These are phyloP conservation scores for Gasterosteus nipponicus DNA, from an alignment of 2,113 vertebrate genomes.

Conservation along the genomic window DNA sequence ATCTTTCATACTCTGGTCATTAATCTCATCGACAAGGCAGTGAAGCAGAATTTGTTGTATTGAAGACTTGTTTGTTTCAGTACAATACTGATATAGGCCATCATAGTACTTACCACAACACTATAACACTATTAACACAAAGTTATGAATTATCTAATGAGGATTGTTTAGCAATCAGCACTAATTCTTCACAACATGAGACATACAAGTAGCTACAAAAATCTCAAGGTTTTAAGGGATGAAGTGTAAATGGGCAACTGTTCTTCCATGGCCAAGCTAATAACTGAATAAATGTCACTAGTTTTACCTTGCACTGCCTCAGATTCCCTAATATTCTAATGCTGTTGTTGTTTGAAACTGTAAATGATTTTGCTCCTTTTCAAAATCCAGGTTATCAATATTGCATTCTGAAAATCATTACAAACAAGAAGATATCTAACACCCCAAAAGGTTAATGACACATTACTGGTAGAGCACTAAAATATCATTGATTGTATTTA, in stretches of 20 bases:
- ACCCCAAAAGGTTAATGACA: not conserved
- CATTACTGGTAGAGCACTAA: conserved; percentile 3
- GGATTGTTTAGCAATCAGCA: not conserved
- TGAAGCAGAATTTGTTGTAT: not conserved
- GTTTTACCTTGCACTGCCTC: not conserved
- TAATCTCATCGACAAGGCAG: conserved; percentile 7
- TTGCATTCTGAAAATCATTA: not conserved
- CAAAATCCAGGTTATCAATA: conserved; percentile 1
- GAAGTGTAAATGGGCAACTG: not conserved
- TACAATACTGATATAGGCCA: not conserved
- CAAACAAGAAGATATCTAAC: not conserved
- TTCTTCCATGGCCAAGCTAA: not conserved
- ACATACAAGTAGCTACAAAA: not conserved
- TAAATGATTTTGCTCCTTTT: not conserved
- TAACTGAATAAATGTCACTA: not conserved
- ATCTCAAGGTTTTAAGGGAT: not conserved
- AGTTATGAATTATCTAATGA: conserved; percentile 1
- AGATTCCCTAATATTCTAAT: not conserved
- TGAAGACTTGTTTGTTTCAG: not conserved
- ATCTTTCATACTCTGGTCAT: conserved; percentile 17
- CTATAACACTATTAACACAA: not conserved
- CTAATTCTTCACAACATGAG: not conserved
- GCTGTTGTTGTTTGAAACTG: not conserved
- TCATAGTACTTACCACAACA: not conserved
- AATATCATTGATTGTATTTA: not conserved